A percentile compares a stretch with the other conserved stretches of the same genome.
These are phyloP conservation scores for Ramphastos sulfuratus DNA, from an alignment of 2,113 vertebrate species.

Conservation along the genomic window DNA sequence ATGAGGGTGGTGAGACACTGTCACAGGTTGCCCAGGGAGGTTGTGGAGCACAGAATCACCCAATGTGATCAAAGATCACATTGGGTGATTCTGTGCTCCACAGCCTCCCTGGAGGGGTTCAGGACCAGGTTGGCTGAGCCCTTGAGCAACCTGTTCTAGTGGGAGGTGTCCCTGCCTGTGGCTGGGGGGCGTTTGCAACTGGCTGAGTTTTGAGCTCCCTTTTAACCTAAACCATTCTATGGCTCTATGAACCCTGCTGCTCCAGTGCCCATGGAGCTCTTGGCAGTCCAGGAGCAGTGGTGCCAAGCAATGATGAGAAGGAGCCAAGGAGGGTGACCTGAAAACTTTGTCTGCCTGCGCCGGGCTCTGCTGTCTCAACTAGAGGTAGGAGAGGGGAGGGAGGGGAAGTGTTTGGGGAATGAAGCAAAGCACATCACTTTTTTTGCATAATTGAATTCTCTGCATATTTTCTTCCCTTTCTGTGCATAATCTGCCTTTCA, in stretches of 20 bases:
- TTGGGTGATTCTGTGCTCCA: too few relatives aligned
- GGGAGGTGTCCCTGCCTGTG: too few relatives aligned
- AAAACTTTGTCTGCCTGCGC: conserved; percentile 8
- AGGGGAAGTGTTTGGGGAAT: conserved; percentile 65
- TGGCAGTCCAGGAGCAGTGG: neutral
- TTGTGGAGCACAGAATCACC: too few relatives aligned
- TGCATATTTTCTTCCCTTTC: conserved; percentile 74
- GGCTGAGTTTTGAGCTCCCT: too few relatives aligned
- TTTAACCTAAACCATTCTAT: too few relatives aligned
- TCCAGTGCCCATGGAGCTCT: neutral
- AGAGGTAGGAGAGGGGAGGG: neutral
- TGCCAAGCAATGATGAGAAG: neutral
- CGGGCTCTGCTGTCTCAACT: conserved; percentile 12
- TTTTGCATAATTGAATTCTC: conserved; percentile 80
- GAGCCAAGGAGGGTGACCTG: conserved; percentile 40
- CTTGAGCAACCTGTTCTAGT: too few relatives aligned
- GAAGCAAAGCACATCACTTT: conserved; percentile 74
- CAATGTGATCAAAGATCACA: too few relatives aligned
- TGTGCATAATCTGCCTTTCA: conserved; percentile 70
- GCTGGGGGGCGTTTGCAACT: too few relatives aligned
- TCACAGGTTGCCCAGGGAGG: too few relatives aligned
- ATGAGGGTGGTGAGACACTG: too few relatives aligned
- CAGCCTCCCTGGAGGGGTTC: too few relatives aligned
- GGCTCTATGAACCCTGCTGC: neutral
- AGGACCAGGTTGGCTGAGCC: too few relatives aligned